Base-by-base conservation (phyloP, 2,888 invertebrate genomes). In the Drosophila mercatorum region DNA sequence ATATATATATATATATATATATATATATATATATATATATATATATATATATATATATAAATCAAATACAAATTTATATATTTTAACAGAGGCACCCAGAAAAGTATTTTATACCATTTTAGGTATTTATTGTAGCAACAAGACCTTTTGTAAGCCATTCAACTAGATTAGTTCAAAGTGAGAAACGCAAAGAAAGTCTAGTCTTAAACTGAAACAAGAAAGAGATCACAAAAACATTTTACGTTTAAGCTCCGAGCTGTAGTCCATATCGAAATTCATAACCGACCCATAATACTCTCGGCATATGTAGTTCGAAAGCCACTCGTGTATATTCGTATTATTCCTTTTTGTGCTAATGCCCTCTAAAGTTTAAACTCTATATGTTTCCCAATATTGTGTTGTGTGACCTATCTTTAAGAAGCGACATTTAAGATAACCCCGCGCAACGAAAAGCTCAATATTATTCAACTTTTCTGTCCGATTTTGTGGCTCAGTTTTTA, bases 81-180 rank as follows among this genome's bases (percentile, higher is more conserved):
- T 87, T 87, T 82, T 77, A 74, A 69, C 79, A 76, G 56, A 81
- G 74, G 75, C 88, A 74, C 81, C 72, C 72, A 66, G 68, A 55
- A 68, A 73, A 74, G 89, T 80, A 88, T 83, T 85, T 85, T 86
- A 80, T 78, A 83, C 86, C 89, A 74, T 76, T 87, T 86, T 87
- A 78, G 80, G 72, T 68, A 83, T 75, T 79, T 75, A 79, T 76
- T 70, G 63, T 59, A 79, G 67, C 68, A 71, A 73, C 66, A 70
- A 72, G 62, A 71, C 51, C 51, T 68, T 77, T 84, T 83, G 63
- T 79, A 82, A 72, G 72, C 70, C 75, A 75, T 65, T 60, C 49
- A 69, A 51, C 36, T 80, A 58, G 68, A 44, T 62, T 62, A 70
- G 59, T 40, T 57, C 64, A 68, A 31, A 6, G 28, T 61, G 46